Percentiles rank a stretch among this genome's conserved stretches.
These are phyloP conservation scores for Pristionchus entomophagus DNA, from an alignment of 2,888 invertebrate species.

Conservation along the genomic window DNA sequence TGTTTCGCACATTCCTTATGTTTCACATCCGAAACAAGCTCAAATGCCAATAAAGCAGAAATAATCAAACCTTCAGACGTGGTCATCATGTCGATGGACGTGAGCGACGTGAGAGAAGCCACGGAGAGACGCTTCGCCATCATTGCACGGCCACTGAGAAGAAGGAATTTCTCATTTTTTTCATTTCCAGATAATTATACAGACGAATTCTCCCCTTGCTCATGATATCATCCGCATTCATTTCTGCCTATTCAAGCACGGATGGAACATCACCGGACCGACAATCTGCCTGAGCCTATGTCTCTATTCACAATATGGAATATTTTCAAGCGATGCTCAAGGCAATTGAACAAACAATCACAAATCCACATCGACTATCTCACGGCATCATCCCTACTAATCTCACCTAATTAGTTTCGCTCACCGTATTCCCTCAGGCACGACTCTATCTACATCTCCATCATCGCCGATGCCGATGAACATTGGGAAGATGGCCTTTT, in stretches of 20 bases:
- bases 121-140: constrained; percentile 70
- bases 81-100: constrained; percentile 69
- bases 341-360: no score
- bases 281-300: no score
- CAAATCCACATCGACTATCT: no score
- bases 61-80: constrained; percentile 52
- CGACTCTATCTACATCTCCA: constrained; percentile 18
- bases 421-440: constrained; percentile 47
- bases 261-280: no score
- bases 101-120: constrained; percentile 70
- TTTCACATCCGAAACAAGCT: no score
- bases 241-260: no score
- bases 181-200: no score
- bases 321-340: no score
- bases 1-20: no score
- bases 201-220: no score
- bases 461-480: constrained; percentile 68
- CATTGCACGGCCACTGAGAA: constrained; percentile 60
- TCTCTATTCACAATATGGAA: no score
- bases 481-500: constrained; percentile 71
- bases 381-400: no score
- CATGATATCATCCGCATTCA: not conserved
- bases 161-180: constrained; percentile 29
- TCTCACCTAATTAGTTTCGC: not conserved
- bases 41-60: constrained; percentile 56